phyloP scores from a whole-genome alignment of 2,888 invertebrate species.

The Sphaeridia pumilis region DNA sequence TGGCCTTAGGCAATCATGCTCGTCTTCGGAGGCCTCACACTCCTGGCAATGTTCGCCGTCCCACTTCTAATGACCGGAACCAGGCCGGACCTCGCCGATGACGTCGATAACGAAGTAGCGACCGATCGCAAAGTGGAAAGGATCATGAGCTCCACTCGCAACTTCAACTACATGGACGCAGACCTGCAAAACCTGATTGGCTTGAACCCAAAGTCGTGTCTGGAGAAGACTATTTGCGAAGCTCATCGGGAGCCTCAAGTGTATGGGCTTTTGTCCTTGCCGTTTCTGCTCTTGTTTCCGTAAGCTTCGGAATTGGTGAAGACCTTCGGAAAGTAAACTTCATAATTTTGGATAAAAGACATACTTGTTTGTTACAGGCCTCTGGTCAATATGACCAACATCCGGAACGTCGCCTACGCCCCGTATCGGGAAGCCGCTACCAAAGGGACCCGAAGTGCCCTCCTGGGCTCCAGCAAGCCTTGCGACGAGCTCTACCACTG shows the following conservation, averaged over 20 bases:
- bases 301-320: too few species aligned
- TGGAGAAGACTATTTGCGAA: constrained; percentile 33
- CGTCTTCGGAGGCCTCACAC: constrained; percentile 24
- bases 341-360: too few species aligned
- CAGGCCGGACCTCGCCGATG: constrained; percentile 17
- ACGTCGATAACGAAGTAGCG: constrained; percentile 16
- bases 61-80: constrained; percentile 33
- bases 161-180: constrained; percentile 33
- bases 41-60: constrained; percentile 30
- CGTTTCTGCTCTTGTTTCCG: constrained; percentile 35
- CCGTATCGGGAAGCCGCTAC: constrained; percentile 31
- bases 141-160: constrained; percentile 29
- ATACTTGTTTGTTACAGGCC: too few species aligned
- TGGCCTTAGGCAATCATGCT: constrained; percentile 27
- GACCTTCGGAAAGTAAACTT: too few species aligned
- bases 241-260: constrained; percentile 28
- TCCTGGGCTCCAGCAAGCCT: constrained; percentile 19
- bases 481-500: constrained; percentile 28
- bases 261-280: constrained; percentile 29
- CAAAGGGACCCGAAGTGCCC: constrained; percentile 23
- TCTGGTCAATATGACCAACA: constrained; percentile 20
- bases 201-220: constrained; percentile 26
- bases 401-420: constrained; percentile 18
- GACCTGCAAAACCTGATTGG: constrained; percentile 32
- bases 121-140: constrained; percentile 23